A percentile compares a stretch with the other conserved stretches of the same genome.
These are phyloP conservation scores for Corapipo altera DNA, from an alignment of 2,113 vertebrate species.

Conservation along the genomic window DNA sequence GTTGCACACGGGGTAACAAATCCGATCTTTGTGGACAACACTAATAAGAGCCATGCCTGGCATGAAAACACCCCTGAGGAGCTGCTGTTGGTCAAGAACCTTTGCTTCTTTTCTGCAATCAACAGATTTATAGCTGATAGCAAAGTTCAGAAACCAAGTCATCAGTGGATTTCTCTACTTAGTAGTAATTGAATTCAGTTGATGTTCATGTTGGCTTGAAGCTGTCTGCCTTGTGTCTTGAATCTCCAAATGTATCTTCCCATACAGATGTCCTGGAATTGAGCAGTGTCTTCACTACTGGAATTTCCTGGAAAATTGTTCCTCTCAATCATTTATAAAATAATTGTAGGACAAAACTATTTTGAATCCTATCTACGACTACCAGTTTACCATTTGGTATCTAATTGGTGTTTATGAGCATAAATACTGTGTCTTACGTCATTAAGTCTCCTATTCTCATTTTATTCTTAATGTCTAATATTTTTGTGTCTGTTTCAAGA, in stretches of 20 bases:
- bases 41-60: neutral
- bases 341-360: neutral
- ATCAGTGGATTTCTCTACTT: neutral
- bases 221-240: conserved; percentile 15
- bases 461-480: neutral
- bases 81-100: neutral
- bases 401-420: neutral
- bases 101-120: neutral
- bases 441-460: neutral
- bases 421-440: neutral
- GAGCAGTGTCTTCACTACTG: conserved; percentile 1
- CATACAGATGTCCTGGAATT: neutral
- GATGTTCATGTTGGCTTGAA: conserved; percentile 39
- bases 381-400: neutral
- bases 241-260: neutral
- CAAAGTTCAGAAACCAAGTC: neutral
- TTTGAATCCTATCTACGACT: neutral
- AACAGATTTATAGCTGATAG: neutral
- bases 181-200: conserved; percentile 9
- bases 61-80: neutral
- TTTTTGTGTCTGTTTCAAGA: neutral
- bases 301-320: neutral
- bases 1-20: neutral
- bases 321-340: neutral
- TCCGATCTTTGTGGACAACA: neutral